These are phyloP conservation scores for Lophura nycthemera DNA, from an alignment of 2,113 vertebrate genomes.

Conservation along the genomic window DNA sequence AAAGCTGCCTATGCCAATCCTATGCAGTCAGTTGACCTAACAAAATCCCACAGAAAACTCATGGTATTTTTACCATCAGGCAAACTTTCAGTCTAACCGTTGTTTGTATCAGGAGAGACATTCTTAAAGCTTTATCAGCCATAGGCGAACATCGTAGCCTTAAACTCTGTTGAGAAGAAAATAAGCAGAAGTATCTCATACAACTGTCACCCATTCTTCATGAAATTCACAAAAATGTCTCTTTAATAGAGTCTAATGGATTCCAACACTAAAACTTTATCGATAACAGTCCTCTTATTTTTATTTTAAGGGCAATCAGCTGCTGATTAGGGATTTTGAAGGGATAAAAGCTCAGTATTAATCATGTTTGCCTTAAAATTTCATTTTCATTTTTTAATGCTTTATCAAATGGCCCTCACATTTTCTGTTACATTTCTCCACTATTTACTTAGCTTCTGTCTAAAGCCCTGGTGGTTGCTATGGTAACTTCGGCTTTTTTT, in stretches of 20 bases:
- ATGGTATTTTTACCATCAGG: background rate
- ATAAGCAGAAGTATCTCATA: background rate
- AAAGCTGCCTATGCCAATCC: background rate
- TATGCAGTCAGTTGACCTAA: accelerated
- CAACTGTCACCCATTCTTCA: background rate
- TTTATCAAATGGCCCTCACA: constrained; percentile 47
- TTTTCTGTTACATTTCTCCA: constrained; percentile 50
- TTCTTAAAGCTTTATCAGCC: background rate
- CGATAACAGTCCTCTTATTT: background rate
- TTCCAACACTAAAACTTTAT: background rate
- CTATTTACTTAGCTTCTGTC: constrained; percentile 51
- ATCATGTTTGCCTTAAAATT: constrained; percentile 43
- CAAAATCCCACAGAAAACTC: accelerated
- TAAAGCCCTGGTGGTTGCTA: constrained; percentile 68
- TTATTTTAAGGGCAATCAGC: background rate
- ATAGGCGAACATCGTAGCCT: background rate
- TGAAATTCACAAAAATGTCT: background rate
- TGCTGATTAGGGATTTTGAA: constrained; percentile 9
- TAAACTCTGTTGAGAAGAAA: background rate
- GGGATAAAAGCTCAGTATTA: constrained; percentile 27
- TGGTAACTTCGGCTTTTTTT: constrained; percentile 64
- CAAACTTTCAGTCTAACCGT: background rate
- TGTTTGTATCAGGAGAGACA: background rate
- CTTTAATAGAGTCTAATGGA: background rate
- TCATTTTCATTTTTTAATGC: constrained; percentile 49